A percentile compares a stretch with the other conserved stretches of the same genome.
These are phyloP conservation scores for Beaufortia kweichowensis DNA, from an alignment of 2,113 vertebrate species.

Conservation along the genomic window DNA sequence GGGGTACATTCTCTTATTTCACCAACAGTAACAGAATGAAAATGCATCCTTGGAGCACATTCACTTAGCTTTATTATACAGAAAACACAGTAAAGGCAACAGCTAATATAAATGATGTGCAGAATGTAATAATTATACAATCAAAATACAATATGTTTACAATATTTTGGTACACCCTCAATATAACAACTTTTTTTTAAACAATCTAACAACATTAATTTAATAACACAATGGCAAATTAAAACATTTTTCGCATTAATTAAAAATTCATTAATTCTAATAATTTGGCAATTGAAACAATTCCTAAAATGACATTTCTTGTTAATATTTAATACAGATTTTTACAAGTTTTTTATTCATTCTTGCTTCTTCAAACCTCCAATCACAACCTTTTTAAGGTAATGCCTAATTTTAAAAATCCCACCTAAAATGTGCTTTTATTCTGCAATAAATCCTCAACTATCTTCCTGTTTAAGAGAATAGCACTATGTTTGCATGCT, in stretches of 20 bases:
- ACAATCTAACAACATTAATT: too few species aligned
- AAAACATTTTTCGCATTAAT: background rate
- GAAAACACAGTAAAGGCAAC: conserved; percentile 48
- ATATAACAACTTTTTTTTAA: conserved; percentile 22
- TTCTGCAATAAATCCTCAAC: background rate
- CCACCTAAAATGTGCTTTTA: background rate
- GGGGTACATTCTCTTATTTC: too few species aligned
- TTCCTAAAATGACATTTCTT: conserved; percentile 3
- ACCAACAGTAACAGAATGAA: background rate
- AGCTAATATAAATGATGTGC: conserved; percentile 67
- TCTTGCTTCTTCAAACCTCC: background rate
- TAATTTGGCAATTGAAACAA: conserved; percentile 14
- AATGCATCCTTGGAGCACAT: conserved; percentile 43
- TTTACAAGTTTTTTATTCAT: background rate
- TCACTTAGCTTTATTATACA: conserved; percentile 51
- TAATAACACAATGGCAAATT: conserved; percentile 14
- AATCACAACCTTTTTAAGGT: background rate
- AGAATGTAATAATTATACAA: conserved; percentile 41
- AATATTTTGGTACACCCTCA: conserved; percentile 22
- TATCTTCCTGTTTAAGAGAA: background rate
- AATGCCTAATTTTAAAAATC: too few species aligned
- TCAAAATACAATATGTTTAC: conserved; percentile 36
- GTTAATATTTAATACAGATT: background rate
- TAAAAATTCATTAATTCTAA: too few species aligned
- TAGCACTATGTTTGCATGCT: conserved; percentile 11